These are phyloP conservation scores for Hemiscyllium ocellatum DNA, from an alignment of 2,113 vertebrate species.

Conservation along the genomic window DNA sequence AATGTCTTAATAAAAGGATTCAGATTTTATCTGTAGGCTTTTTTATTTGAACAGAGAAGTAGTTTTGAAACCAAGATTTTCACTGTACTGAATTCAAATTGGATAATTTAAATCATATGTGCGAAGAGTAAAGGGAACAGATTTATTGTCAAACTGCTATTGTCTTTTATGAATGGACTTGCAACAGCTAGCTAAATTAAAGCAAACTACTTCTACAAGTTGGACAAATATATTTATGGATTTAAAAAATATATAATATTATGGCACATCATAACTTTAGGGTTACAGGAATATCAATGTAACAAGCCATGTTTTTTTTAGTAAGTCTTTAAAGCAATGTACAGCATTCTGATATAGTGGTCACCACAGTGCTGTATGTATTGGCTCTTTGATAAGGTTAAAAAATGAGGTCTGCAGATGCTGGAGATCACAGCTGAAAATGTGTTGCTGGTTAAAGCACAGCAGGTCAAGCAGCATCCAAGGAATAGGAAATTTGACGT, in stretches of 20 bases:
- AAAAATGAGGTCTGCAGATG: too few species aligned
- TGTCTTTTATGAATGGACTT: conserved; percentile 24
- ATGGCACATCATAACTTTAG: background rate
- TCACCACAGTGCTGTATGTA: background rate
- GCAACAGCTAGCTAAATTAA: background rate
- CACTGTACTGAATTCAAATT: conserved; percentile 27
- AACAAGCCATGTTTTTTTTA: background rate
- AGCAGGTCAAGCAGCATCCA: too few species aligned
- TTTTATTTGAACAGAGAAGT: background rate
- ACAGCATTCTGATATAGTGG: background rate
- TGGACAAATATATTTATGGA: background rate
- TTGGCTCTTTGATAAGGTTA: background rate
- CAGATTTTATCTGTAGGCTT: conserved; percentile 27
- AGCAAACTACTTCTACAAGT: background rate
- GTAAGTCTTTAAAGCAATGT: background rate
- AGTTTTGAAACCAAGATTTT: conserved; percentile 4
- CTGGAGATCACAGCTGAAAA: too few species aligned
- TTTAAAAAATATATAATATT: background rate
- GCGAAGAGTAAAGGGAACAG: background rate
- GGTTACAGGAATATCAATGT: conserved; percentile 1
- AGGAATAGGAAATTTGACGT: too few species aligned
- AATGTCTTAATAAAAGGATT: conserved; percentile 28
- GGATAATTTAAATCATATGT: conserved; percentile 34
- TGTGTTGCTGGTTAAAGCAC: too few species aligned
- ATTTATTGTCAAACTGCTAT: conserved; percentile 5